phyloP scores from a whole-genome alignment of 2,113 vertebrate species.

The Quiscalus mexicanus region DNA sequence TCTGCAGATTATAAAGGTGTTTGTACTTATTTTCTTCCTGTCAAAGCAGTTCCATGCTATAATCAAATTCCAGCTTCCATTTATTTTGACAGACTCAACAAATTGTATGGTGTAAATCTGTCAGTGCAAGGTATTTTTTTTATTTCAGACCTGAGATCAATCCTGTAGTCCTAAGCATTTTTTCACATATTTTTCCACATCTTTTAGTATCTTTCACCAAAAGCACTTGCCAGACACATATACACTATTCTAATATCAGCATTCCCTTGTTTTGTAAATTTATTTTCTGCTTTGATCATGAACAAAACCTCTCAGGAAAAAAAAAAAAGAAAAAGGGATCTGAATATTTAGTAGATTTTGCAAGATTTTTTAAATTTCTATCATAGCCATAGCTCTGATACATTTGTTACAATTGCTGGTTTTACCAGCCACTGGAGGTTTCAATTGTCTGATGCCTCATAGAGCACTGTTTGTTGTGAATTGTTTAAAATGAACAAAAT shows the following conservation, averaged over 20 bases:
- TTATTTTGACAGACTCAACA: conserved; percentile 35
- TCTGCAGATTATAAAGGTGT: background rate
- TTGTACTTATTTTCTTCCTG: conserved; percentile 6
- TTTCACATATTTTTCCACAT: background rate
- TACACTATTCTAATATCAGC: background rate
- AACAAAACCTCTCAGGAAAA: background rate
- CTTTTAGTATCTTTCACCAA: background rate
- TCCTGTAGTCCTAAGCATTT: background rate
- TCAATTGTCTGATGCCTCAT: background rate
- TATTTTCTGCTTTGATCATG: background rate
- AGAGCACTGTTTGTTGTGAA: background rate
- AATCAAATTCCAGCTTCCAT: background rate
- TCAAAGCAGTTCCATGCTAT: background rate
- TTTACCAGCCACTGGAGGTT: background rate
- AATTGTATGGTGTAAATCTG: conserved; percentile 31
- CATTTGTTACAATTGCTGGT: background rate
- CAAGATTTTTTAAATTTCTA: background rate
- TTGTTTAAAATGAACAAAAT: conserved; percentile 23
- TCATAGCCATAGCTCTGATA: background rate
- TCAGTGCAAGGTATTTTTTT: conserved; percentile 36
- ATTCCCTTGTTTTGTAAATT: background rate
- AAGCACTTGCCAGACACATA: background rate
- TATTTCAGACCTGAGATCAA: conserved; percentile 21
- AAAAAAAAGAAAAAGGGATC: background rate
- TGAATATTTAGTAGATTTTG: background rate